Base-by-base conservation (phyloP, 2,888 invertebrate genomes). In the Eupeodes luniger region DNA sequence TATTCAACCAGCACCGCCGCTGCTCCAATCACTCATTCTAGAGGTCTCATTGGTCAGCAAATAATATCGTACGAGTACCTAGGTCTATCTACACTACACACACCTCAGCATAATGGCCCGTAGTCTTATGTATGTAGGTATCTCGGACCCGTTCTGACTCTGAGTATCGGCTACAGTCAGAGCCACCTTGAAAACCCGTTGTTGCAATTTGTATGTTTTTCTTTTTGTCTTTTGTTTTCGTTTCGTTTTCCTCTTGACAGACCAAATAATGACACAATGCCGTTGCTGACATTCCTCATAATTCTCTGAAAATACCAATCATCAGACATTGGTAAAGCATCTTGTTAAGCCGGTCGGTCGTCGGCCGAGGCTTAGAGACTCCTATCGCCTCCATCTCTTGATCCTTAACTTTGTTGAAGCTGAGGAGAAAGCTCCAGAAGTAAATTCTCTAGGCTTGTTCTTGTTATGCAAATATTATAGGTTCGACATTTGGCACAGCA, bases 141-240 rank as follows among this genome's bases (percentile, higher is more conserved):
- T n/a, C 1, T 19, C 19, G 36, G 76, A 87, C 87, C 47, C 67
- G 83, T 87, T 87, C 87, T 76, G 70, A 79, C 83, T 87, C 87
- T 76, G 70, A 79, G 69, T 59, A 57, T n/a, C 34, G 53, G 79
- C 44, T 47, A 44, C 4, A 44, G 40, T 40, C 19, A 19, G 12
- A 27, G 47, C 72, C 83, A 87, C 87, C 87, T 87, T 87, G 87
- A 87, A 84, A 87, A 80, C 83, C 64, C 64, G 83, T 83, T 77
- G 84, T 44, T 80, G 76, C 66, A 34, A 77, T 76, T 83, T 40
- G 40, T 40, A 9, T 40, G 40, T 5, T 5, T 5, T 40, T 40
- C 34, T 59, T 59, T 80, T 83, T 70, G 76, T 85, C 78, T 78
- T 75, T 62, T 27, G 66, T 81, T 74, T 27, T 27, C 27, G 27